A percentile compares a stretch with the other conserved stretches of the same genome.
phyloP scores from a whole-genome alignment of 2,888 invertebrate species.

The Sphinx pinastri region DNA sequence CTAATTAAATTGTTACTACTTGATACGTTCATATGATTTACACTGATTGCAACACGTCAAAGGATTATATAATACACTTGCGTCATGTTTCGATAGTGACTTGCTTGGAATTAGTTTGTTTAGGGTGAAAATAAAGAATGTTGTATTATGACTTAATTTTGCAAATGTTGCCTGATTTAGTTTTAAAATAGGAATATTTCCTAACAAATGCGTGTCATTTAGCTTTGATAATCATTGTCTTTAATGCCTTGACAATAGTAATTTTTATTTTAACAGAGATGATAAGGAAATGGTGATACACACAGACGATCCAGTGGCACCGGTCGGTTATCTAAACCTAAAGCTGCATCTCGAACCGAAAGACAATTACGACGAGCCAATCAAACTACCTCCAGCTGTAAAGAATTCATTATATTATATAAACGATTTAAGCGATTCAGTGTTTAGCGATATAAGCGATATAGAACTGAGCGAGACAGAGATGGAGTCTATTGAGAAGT shows the following conservation, averaged over 20 bases:
- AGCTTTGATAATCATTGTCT: neutral
- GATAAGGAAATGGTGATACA: constrained; percentile 94
- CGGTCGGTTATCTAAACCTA: constrained; percentile 97
- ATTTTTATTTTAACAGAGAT: constrained; percentile 84
- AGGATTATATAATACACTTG: neutral
- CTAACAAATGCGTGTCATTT: neutral
- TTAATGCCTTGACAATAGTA: neutral
- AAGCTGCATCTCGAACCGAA: constrained; percentile 91
- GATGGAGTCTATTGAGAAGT: constrained; percentile 83
- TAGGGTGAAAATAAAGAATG: neutral
- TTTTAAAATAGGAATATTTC: neutral
- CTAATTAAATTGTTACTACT: constrained; percentile 14
- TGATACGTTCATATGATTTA: constrained; percentile 15
- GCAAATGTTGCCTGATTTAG: neutral
- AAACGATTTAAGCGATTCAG: constrained; percentile 85
- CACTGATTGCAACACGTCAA: constrained; percentile 12
- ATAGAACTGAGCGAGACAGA: constrained; percentile 86
- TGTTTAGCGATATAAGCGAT: constrained; percentile 86
- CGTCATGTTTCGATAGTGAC: neutral
- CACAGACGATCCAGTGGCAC: constrained; percentile 96
- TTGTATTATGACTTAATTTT: neutral
- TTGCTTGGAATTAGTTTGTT: neutral
- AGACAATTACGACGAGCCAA: constrained; percentile 69
- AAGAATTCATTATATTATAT: constrained; percentile 85
- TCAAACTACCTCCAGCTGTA: constrained; percentile 72